phyloP scores from a whole-genome alignment of 2,888 invertebrate species.

The Watsonalla cultraria region DNA sequence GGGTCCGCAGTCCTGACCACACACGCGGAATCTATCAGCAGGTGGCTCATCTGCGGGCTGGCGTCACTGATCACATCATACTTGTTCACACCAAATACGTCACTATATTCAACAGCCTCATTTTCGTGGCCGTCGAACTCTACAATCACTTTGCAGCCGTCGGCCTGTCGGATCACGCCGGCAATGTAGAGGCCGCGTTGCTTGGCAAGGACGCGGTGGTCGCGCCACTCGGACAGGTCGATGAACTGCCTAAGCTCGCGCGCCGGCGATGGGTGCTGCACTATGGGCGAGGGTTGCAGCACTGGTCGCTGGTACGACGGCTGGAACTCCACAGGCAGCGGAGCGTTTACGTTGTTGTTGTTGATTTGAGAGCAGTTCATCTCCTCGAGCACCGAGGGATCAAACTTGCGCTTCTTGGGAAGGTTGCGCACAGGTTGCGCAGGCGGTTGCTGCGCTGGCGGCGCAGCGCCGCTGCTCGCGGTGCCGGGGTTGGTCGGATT shows the following conservation, averaged over 20 bases:
- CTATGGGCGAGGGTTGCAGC: slow-evolving; percentile 58
- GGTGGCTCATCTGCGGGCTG: slow-evolving; percentile 90
- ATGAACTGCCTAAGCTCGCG: slow-evolving; percentile 79
- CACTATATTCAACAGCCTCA: slow-evolving; percentile 83
- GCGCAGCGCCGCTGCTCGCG: slow-evolving; percentile 49
- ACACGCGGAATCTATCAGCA: slow-evolving; percentile 88
- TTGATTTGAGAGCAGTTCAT: slow-evolving; percentile 74
- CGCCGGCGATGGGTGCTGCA: slow-evolving; percentile 75
- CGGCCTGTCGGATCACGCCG: slow-evolving; percentile 90
- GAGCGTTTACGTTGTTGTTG: slow-evolving; percentile 52
- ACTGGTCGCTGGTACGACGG: slow-evolving; percentile 47
- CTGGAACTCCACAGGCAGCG: slow-evolving; percentile 50
- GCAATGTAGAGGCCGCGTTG: slow-evolving; percentile 90
- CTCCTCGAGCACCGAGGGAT: slow-evolving; percentile 87
- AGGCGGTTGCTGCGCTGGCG: slow-evolving; percentile 55
- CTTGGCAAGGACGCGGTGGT: slow-evolving; percentile 94
- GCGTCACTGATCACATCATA: slow-evolving; percentile 96
- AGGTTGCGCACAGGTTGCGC: slow-evolving; percentile 85
- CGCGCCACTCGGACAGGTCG: slow-evolving; percentile 95
- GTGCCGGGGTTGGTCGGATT: slow-evolving; percentile 68
- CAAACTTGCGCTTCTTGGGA: slow-evolving; percentile 95
- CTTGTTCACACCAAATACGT: slow-evolving; percentile 88
- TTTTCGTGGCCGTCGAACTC: slow-evolving; percentile 89
- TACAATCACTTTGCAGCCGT: slow-evolving; percentile 85
- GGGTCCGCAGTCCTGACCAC: slow-evolving; percentile 85